These are phyloP conservation scores for Ophion ellenae DNA, from an alignment of 2,888 invertebrate genomes.

Conservation along the genomic window DNA sequence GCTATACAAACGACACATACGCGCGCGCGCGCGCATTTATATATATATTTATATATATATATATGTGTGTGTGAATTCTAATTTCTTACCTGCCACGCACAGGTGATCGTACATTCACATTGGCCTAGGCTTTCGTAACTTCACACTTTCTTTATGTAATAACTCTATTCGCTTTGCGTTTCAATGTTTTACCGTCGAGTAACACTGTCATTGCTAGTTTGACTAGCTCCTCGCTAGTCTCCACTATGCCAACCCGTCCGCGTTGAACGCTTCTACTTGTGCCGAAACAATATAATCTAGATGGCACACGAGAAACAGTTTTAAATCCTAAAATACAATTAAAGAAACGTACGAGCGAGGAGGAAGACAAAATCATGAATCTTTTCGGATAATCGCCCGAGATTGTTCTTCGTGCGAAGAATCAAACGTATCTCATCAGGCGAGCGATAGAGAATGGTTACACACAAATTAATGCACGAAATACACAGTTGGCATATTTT, in stretches of 20 bases:
- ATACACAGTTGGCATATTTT: constrained; percentile 14
- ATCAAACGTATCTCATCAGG: neutral
- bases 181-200: constrained; percentile 59
- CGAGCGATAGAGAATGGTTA: neutral
- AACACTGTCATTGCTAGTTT: constrained; percentile 75
- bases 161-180: constrained; percentile 73
- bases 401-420: neutral
- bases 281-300: constrained; percentile 66
- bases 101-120: constrained; percentile 62
- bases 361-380: constrained; percentile 13
- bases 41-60: constrained; percentile 10
- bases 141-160: constrained; percentile 39
- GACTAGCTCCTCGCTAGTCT: constrained; percentile 80
- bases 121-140: constrained; percentile 69
- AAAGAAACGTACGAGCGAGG: constrained; percentile 50
- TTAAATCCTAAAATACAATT: constrained; percentile 62
- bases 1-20: constrained; percentile 22
- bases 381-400: constrained; percentile 43
- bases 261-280: constrained; percentile 76
- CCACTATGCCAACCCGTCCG: constrained; percentile 82
- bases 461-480: constrained; percentile 8
- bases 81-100: constrained; percentile 50
- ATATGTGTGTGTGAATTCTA: constrained; percentile 37
- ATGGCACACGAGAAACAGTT: constrained; percentile 57
- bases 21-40: neutral